A percentile compares a stretch with the other conserved stretches of the same genome.
Evolutionary conservation across 2,797 vertebrate species (phyloP).

Genomic region (Tadarida brasiliensis): DNA sequence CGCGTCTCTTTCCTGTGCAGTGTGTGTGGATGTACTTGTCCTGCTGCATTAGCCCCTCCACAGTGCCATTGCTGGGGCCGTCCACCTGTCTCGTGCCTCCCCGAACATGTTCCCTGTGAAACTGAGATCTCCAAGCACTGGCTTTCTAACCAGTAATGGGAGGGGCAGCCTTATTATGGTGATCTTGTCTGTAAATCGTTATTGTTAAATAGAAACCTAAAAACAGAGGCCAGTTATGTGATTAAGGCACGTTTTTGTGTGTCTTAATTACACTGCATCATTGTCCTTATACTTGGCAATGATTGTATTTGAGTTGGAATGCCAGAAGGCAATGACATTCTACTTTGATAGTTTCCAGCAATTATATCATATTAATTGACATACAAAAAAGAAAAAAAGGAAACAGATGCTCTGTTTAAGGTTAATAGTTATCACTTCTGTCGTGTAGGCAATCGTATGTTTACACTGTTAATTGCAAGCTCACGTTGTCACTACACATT

Average conservation of each 20-base stretch:
- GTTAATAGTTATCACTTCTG: slow-evolving; percentile 60
- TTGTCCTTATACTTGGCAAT: slow-evolving; percentile 69
- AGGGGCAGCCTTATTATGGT: neutral
- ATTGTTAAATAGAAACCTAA: slow-evolving; percentile 67
- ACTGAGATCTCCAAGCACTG: neutral
- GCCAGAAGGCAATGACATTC: slow-evolving; percentile 50
- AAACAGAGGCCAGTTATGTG: slow-evolving; percentile 70
- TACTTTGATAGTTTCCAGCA: slow-evolving; percentile 76
- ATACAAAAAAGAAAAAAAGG: slow-evolving; percentile 43
- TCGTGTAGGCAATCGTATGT: slow-evolving; percentile 66
- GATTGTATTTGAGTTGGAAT: slow-evolving; percentile 48
- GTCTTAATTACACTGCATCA: slow-evolving; percentile 75
- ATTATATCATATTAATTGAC: slow-evolving; percentile 74
- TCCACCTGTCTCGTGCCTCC: neutral
- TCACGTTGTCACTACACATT: slow-evolving; percentile 45
- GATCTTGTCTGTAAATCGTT: slow-evolving; percentile 72
- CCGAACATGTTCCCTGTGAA: neutral
- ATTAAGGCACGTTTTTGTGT: slow-evolving; percentile 73
- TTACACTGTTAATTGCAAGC: slow-evolving; percentile 60
- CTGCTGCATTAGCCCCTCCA: neutral
- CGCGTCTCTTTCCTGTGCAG: neutral
- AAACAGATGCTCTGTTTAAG: slow-evolving; percentile 55
- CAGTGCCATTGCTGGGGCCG: neutral
- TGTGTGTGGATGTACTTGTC: neutral
- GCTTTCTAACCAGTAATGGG: neutral